Conservation (phyloP, 2,113 vertebrate genomes). For the Equus quagga region DNA sequence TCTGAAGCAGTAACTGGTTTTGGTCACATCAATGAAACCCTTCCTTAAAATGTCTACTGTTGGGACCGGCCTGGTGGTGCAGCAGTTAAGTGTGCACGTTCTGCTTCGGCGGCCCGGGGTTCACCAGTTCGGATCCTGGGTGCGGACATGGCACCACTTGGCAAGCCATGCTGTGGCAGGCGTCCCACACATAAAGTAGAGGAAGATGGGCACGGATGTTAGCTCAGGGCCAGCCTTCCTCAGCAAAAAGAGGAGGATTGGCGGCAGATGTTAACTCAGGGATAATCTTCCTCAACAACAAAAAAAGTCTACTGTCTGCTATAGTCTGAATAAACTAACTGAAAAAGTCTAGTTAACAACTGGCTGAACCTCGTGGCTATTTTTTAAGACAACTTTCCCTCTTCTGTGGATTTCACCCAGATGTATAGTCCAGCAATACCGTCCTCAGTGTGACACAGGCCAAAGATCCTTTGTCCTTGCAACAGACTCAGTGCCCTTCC, state of each 20-base stretch:
- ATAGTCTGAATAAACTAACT: constrained; percentile 13
- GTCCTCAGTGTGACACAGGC: background rate
- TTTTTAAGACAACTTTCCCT: background rate
- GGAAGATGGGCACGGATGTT: too few species aligned
- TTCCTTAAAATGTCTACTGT: constrained; percentile 16
- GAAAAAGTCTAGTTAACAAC: background rate
- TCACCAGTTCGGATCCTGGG: too few species aligned
- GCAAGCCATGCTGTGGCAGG: too few species aligned
- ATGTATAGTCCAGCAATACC: background rate
- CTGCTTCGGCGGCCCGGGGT: too few species aligned
- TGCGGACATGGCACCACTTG: too few species aligned
- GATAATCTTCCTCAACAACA: too few species aligned
- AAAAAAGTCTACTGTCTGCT: background rate
- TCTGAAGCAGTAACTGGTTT: constrained; percentile 7
- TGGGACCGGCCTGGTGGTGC: too few species aligned
- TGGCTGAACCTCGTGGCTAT: background rate
- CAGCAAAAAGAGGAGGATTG: too few species aligned
- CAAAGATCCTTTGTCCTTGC: background rate
- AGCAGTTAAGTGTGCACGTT: too few species aligned
- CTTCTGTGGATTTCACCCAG: background rate
- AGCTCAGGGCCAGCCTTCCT: too few species aligned
- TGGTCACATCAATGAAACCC: background rate
- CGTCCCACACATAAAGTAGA: too few species aligned
- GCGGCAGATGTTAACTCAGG: too few species aligned
- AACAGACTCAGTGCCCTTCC: background rate